These are phyloP conservation scores for Drosophila emarginata DNA, from an alignment of 2,888 invertebrate genomes.

Conservation along the genomic window DNA sequence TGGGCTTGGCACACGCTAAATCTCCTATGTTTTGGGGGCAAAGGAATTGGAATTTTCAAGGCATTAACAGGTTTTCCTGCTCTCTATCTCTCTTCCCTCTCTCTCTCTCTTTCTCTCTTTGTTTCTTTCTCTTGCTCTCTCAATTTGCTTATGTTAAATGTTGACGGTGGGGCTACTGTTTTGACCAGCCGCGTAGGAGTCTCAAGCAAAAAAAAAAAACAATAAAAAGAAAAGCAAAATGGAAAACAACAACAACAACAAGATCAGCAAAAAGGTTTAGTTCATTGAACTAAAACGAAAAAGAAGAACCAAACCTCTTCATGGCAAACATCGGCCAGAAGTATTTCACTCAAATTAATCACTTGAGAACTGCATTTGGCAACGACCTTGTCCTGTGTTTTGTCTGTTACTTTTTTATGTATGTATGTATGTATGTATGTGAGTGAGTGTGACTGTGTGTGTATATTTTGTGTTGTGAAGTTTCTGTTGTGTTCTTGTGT, in stretches of 20 bases:
- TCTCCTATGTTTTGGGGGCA: slow-evolving; percentile 20
- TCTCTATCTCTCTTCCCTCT: slow-evolving; percentile 11
- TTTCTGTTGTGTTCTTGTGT: slow-evolving; percentile 35
- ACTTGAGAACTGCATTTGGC: slow-evolving; percentile 14
- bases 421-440: background rate
- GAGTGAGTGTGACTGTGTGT: slow-evolving; percentile 8
- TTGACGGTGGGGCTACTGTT: slow-evolving; percentile 61
- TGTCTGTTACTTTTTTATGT: background rate
- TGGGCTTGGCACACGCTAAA: slow-evolving; percentile 71
- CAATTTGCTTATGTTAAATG: slow-evolving; percentile 66
- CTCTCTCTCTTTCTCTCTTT: background rate
- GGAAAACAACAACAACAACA: background rate
- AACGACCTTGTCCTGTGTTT: slow-evolving; percentile 60
- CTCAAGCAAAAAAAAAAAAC: background rate
- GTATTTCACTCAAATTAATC: slow-evolving; percentile 14
- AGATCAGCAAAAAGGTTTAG: slow-evolving; percentile 12
- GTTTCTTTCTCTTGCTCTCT: slow-evolving; percentile 18
- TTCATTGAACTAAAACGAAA: slow-evolving; percentile 27
- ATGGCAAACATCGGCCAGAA: background rate
- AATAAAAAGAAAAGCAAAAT: slow-evolving; percentile 22
- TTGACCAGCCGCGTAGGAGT: slow-evolving; percentile 63
- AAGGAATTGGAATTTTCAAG: slow-evolving; percentile 62
- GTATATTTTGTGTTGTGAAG: slow-evolving; percentile 19
- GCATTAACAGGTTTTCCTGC: slow-evolving; percentile 67
- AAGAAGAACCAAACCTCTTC: background rate